Evolutionary conservation across 2,797 vertebrate species (phyloP).

Genomic region (Amblyraja radiata): DNA sequence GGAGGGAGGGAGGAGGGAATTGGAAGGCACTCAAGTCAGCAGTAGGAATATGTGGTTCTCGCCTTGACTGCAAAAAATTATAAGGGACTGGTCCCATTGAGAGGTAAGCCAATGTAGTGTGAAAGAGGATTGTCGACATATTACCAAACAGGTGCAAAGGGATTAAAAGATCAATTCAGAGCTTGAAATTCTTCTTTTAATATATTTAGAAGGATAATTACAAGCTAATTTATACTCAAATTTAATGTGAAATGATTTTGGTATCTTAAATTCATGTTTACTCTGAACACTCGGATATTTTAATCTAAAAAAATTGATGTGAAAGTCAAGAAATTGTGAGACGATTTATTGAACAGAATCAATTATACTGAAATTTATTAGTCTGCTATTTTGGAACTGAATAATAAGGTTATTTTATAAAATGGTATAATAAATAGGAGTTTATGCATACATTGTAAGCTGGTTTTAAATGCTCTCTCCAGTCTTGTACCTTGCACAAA

Average conservation of each 20-base stretch:
- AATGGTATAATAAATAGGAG: background rate
- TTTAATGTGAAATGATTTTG: background rate
- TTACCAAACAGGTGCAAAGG: constrained; percentile 19
- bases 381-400: background rate
- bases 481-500: background rate
- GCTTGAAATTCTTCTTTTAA: constrained; percentile 20
- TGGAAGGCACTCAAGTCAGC: background rate
- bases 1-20: background rate
- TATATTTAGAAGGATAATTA: constrained; percentile 26
- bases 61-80: background rate
- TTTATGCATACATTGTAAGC: background rate
- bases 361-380: background rate
- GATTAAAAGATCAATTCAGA: constrained; percentile 16
- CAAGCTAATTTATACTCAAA: background rate
- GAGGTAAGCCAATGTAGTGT: background rate
- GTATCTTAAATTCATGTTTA: constrained; percentile 4
- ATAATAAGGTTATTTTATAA: constrained; percentile 12
- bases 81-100: background rate
- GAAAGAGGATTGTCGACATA: background rate
- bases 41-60: too few species aligned
- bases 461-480: background rate
- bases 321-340: background rate
- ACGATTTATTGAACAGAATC: constrained; percentile 20
- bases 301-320: background rate
- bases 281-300: background rate